A percentile compares a stretch with the other conserved stretches of the same genome.
These are phyloP conservation scores for Scolopax bukidnonensis DNA, from an alignment of 2,797 vertebrate genomes.

Conservation along the genomic window DNA sequence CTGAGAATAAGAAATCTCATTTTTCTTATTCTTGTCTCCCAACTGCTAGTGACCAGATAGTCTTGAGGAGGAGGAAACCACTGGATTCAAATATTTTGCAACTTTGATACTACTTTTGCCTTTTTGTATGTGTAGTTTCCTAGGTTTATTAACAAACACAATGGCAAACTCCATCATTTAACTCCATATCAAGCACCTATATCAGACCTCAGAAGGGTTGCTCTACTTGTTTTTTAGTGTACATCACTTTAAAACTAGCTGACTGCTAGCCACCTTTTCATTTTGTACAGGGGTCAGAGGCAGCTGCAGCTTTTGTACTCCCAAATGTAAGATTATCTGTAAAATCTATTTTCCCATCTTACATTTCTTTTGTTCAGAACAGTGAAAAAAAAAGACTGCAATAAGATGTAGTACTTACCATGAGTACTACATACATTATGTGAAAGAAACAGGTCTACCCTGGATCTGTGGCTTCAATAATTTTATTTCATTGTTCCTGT, in stretches of 20 bases:
- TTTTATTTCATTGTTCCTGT: slow-evolving; percentile 8
- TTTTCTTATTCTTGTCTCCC: background rate
- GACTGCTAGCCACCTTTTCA: background rate
- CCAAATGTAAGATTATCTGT: background rate
- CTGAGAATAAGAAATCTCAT: background rate
- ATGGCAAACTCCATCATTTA: background rate
- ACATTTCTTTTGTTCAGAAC: background rate
- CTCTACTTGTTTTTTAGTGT: background rate
- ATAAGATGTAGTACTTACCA: background rate
- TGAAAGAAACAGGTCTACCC: background rate
- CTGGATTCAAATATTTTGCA: background rate
- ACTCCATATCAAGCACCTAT: background rate
- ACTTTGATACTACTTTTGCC: background rate
- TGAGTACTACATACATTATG: background rate
- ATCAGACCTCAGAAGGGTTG: background rate
- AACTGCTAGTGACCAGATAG: background rate
- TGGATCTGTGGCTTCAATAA: background rate
- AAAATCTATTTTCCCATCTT: background rate
- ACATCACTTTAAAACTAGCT: background rate
- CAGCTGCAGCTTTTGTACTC: background rate
- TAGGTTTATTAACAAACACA: background rate
- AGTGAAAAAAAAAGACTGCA: background rate
- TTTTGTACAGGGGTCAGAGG: background rate
- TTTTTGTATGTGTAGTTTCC: background rate
- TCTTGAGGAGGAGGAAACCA: background rate